Percentiles rank a stretch among this genome's conserved stretches.
phyloP scores from a whole-genome alignment of 2,888 invertebrate genomes.

The Phalangium opilio region DNA sequence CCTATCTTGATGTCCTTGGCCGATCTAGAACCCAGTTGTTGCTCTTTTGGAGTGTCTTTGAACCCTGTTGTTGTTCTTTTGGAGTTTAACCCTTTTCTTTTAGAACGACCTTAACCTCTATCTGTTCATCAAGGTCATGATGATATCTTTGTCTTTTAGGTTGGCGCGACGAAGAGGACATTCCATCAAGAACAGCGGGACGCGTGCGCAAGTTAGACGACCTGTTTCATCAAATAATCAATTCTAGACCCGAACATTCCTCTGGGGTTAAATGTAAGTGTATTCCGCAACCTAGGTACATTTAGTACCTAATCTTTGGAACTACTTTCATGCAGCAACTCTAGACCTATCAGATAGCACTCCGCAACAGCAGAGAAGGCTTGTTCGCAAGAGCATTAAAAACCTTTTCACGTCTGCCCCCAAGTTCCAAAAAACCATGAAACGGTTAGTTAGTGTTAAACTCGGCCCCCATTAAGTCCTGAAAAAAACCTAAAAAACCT shows the following conservation, averaged over 20 bases:
- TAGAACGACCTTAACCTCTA: no score
- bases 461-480: no score
- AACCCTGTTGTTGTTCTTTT: no score
- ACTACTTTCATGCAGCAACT: neutral
- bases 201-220: conserved; percentile 55
- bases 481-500: no score
- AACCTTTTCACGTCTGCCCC: conserved; percentile 89
- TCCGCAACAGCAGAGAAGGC: conserved; percentile 47
- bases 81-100: no score
- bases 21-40: no score
- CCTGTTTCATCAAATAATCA: conserved; percentile 52
- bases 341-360: conserved; percentile 33
- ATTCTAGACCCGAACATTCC: conserved; percentile 43
- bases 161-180: conserved; percentile 69
- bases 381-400: conserved; percentile 57
- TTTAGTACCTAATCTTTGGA: no score
- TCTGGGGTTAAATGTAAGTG: conserved; percentile 40
- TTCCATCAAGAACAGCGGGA: conserved; percentile 53
- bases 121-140: no score
- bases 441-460: conserved; percentile 41
- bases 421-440: conserved; percentile 86
- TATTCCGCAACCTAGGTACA: no score
- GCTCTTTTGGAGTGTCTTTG: no score
- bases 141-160: conserved; percentile 30
- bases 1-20: neutral